Percentiles rank a stretch among this genome's conserved stretches.
These are phyloP conservation scores for Mixornis gularis DNA, from an alignment of 2,113 vertebrate genomes.

Conservation along the genomic window DNA sequence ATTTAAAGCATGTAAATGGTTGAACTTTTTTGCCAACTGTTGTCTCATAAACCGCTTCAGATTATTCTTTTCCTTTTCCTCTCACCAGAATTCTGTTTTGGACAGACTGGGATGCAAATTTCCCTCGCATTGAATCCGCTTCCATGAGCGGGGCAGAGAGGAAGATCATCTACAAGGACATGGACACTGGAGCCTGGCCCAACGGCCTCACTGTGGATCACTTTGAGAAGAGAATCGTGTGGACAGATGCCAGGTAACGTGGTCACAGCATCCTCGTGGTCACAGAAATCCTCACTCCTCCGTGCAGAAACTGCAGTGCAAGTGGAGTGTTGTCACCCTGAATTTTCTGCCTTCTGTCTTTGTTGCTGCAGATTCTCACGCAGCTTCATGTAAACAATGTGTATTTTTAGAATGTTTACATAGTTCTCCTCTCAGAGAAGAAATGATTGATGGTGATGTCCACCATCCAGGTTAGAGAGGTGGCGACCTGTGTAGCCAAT, in stretches of 20 bases:
- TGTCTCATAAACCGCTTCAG: not conserved
- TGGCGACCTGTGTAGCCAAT: no score
- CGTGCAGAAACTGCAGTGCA: not conserved
- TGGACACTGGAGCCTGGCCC: slow-evolving; percentile 97
- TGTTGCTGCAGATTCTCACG: no score
- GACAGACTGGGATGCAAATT: slow-evolving; percentile 98
- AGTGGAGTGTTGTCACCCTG: no score
- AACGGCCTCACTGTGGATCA: slow-evolving; percentile 97
- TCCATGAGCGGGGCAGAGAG: slow-evolving; percentile 94
- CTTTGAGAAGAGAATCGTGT: slow-evolving; percentile 95
- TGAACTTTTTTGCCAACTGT: not conserved
- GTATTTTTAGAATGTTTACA: no score
- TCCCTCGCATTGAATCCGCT: slow-evolving; percentile 94
- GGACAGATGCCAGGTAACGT: slow-evolving; percentile 94
- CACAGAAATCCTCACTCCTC: not conserved
- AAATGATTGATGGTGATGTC: no score
- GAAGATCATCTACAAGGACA: slow-evolving; percentile 94
- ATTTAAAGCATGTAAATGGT: not conserved
- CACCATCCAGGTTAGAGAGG: no score
- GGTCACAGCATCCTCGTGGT: no score
- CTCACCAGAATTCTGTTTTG: slow-evolving; percentile 91
- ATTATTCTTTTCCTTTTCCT: not conserved
- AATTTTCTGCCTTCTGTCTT: no score
- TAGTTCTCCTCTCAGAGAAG: no score
- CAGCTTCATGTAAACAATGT: no score